A percentile compares a stretch with the other conserved stretches of the same genome.
Conservation (phyloP, 2,797 vertebrate genomes). For the Pempheris klunzingeri region DNA sequence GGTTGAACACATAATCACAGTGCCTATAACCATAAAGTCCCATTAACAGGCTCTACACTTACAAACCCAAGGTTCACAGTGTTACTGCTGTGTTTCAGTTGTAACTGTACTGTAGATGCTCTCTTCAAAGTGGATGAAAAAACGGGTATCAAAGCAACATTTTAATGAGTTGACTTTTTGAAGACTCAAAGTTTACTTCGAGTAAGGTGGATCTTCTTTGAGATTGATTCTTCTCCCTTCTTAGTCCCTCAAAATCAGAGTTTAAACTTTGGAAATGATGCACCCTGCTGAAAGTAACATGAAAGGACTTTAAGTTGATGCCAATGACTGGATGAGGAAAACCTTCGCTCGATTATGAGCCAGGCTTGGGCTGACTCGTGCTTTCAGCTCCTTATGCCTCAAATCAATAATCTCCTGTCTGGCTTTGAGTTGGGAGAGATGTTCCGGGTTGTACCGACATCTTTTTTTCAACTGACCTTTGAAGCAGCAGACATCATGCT, state of each 20-base stretch:
- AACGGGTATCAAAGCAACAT: neutral
- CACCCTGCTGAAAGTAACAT: neutral
- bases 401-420: conserved; percentile 69
- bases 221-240: neutral
- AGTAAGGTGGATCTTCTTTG: neutral
- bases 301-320: neutral
- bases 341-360: conserved; percentile 21
- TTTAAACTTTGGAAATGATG: neutral
- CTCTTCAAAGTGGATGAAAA: neutral
- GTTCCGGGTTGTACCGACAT: conserved; percentile 56
- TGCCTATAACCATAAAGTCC: neutral
- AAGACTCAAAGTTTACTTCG: neutral
- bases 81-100: neutral
- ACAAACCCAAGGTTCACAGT: neutral
- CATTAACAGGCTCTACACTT: neutral
- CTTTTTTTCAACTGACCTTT: conserved; percentile 78
- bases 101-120: neutral
- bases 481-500: conserved; percentile 63
- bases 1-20: neutral
- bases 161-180: neutral
- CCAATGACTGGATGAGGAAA: neutral
- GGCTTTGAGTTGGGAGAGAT: conserved; percentile 38
- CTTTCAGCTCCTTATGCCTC: conserved; percentile 42
- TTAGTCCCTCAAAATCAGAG: neutral
- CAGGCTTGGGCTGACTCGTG: neutral